Evolutionary conservation across 1,140 invertebrate species (phyloP).

Genomic region (Cotesia glomerata): DNA sequence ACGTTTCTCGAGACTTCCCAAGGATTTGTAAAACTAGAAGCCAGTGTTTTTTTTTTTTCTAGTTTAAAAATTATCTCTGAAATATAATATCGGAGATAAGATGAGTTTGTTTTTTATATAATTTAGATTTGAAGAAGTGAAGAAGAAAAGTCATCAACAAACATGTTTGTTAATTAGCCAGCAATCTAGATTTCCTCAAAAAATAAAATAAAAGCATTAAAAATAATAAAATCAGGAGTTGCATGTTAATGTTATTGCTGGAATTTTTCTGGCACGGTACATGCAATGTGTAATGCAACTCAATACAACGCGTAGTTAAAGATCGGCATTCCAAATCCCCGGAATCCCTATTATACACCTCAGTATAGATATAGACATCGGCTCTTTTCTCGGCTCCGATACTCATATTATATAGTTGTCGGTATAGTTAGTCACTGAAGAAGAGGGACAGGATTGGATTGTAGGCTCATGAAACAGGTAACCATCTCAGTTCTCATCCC

Average conservation of each 20-base stretch:
- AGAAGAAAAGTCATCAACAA: too few species aligned
- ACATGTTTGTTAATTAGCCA: too few species aligned
- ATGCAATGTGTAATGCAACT: neutral
- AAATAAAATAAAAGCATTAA: neutral
- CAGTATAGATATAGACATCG: too few species aligned
- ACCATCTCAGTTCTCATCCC: slow-evolving; percentile 46
- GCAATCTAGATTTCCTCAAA: too few species aligned
- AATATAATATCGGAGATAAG: neutral
- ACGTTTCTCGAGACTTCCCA: neutral
- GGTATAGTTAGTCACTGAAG: slow-evolving; percentile 14
- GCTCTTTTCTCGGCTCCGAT: slow-evolving; percentile 30
- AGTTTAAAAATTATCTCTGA: too few species aligned
- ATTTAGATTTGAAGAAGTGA: too few species aligned
- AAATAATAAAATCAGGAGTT: too few species aligned
- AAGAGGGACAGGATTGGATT: slow-evolving; percentile 16
- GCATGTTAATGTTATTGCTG: neutral
- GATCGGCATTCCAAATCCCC: slow-evolving; percentile 33
- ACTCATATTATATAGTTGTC: slow-evolving; percentile 40
- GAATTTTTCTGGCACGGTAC: neutral
- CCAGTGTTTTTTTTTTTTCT: too few species aligned
- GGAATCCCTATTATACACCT: slow-evolving; percentile 30
- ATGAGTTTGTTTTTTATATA: too few species aligned
- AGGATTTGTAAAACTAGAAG: neutral
- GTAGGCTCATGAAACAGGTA: neutral
- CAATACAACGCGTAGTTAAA: neutral